Base-by-base conservation (phyloP, 1,140 invertebrate species). In the Cyclargus thomasi region DNA sequence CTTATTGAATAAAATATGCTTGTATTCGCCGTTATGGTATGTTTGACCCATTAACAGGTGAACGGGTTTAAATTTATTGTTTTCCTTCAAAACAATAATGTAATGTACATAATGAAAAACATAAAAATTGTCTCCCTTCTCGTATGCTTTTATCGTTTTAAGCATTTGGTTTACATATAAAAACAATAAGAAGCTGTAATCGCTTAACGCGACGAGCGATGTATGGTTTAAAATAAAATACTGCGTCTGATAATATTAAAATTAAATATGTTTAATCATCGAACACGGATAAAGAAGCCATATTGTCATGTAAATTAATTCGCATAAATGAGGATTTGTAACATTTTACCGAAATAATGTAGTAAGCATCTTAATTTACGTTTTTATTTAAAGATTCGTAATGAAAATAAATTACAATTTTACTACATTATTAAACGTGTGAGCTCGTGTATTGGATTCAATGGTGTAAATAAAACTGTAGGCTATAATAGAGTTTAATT, bases 201-300 rank as follows among this genome's bases (percentile, higher is more conserved):
- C 18, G 20, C 55, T 59, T 10, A 20, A 59, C 21, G 55, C 1
- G 21, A 21, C 20, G 18, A 55, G 14, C 20, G 18, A 55, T 55
- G 18, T 17, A 18, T 7, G 17, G 53, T 59, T 2, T 18, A 59
- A 59, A 59, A 21, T 59, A 55, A 55, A 55, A 21, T 20, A 21
- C 18, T 11, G 6, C 18, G 18, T 18, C 16, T 3, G 53, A 55
- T 55, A 59, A 6, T 59, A 59, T 59, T 20, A 59, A 20, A 20
- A 59, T 20, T n/a, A 59, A 59, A 20, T 59, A 20, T 21, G 39
- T 59, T 59, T 59, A 59, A 59, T 59, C 55, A 59, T 59, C 14
- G 20, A 59, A 59, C 55, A 59, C 11, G 17, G 17, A 59, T 59
- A 21, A 6, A 21, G 10, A 18, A 2, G 55, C 55, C 17, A 59